Base-by-base conservation (phyloP, 2,888 invertebrate genomes). In the Pheosia gnoma region DNA sequence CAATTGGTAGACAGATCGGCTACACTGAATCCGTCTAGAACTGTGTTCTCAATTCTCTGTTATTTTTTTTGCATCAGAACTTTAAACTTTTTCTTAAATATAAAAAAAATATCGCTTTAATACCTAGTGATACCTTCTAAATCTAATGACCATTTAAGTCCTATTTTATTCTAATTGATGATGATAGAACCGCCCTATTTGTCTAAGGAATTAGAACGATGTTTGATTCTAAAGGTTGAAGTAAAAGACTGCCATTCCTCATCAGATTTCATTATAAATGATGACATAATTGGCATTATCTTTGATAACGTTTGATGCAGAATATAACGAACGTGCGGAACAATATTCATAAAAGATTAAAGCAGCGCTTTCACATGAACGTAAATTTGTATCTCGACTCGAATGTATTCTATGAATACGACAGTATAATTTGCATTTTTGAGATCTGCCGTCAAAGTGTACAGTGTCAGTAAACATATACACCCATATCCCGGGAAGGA, bases 331-430 rank as follows among this genome's bases (percentile, higher is more conserved):
- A 8, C 13, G 1, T 6, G 25, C 4, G 6, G 25, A 37, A 47
- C 51, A 41, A 58, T 39, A 61, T 56, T 49, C 54, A 51, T 62
- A 53, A 52, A 63, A 59, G 60, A 66, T 68, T 64, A 57, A 66
- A 54, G 65, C 61, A 63, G 58, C 59, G 61, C 69, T 66, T 60
- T 54, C 61, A 53, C 45, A 37, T 59, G 56, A 56, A 69, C 65
- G 67, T 60, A 60, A 65, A 47, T 53, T 55, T 62, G 51, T 45
- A 39, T 59, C 65, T 51, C 54, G 57, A 5, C 39, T 59, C 25
- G 25, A 39, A 60, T 55, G 37, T 60, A 68, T 63, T 71, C 62
- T 63, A 74, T 72, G 70, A 67, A 75, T 65, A 62, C 59, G 52
- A 59, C 58, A 60, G 59, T 47, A 37, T 39, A 45, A 39, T 41